Evolutionary conservation across 37 sponge, comb jelly and placozoan species (phyloP), one percentile per base, ranked within the genome.

Genomic region (Spongilla lacustris): DNA sequence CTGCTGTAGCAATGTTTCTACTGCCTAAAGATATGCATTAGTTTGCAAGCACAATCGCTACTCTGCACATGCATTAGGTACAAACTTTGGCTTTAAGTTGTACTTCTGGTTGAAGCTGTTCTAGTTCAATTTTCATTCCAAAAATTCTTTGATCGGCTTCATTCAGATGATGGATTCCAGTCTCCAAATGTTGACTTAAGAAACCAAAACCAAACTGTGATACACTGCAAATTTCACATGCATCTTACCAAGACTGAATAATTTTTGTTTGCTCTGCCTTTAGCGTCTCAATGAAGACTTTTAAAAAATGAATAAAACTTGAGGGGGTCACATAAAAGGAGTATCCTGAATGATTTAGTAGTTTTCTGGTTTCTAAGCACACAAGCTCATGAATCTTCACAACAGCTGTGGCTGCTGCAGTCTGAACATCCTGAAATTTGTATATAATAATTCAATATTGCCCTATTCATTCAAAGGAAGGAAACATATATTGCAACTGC

Each of bases 291-390:
- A 9, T 66, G 49, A 85, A 77, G 4, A 35, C 77, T 32, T 77
- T 77, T 14, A 85, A 13, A 25, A 77, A 77, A 21, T 85, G 85
- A 23, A 85, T 85, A 78, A 85, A 85, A 46, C 41, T 85, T 35
- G 78, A 78, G 6, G 85, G 70, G 0, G 78, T 85, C 48, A 85
- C 85, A 35, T 66, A 66, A 30, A 85, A 69, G 8, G 78, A 77
- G 24, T 78, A 41, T 21, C 68, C 69, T 25, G 38, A 34, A 5
- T 38, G 69, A 4, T 34, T 78, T 22, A 26, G 30, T 25, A 49
- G n/a, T 46, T 85, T 85, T 37, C 49, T 25, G 13, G 31, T 35
- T 69, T 68, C 78, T 46, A 74, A 66, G 28, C 69, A 48, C 25
- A 77, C 78, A 24, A 29, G 41, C 14, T 14, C 38, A 48, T 85